phyloP scores from a whole-genome alignment of 2,113 vertebrate genomes.

The Engystomops pustulosus region DNA sequence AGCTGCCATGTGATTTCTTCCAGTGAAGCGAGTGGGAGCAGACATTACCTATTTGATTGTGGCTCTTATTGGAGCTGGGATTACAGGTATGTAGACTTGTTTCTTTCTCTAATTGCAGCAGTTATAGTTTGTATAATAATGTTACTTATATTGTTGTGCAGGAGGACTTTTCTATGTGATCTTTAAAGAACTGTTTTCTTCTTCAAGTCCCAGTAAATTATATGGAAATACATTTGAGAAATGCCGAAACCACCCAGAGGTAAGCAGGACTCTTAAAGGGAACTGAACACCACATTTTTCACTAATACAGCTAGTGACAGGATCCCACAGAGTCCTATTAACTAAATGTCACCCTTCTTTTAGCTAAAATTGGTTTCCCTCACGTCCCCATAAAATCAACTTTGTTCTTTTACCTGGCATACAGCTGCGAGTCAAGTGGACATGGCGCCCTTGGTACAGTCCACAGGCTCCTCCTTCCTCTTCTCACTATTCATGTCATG shows the following conservation, averaged over 20 bases:
- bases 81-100: conserved; percentile 81
- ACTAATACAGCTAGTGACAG: too few species aligned
- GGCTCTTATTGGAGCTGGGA: conserved; percentile 85
- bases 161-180: conserved; percentile 90
- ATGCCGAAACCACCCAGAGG: conserved; percentile 90
- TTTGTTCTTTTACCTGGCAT: too few species aligned
- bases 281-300: too few species aligned
- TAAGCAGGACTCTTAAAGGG: too few species aligned
- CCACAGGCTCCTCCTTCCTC: too few species aligned
- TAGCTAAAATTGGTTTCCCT: too few species aligned
- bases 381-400: too few species aligned
- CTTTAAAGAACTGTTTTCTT: conserved; percentile 93
- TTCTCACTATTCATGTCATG: too few species aligned
- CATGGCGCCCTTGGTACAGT: too few species aligned
- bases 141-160: conserved; percentile 67
- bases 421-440: too few species aligned
- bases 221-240: conserved; percentile 89
- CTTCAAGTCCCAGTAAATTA: conserved; percentile 90
- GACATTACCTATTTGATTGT: conserved; percentile 91
- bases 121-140: not conserved
- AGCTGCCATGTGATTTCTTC: conserved; percentile 52
- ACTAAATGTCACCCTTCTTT: too few species aligned
- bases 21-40: conserved; percentile 91
- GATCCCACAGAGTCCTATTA: too few species aligned
- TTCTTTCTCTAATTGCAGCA: not conserved